Base-by-base conservation (phyloP, 2,888 invertebrate species). In the Hydropsyche betteni region DNA sequence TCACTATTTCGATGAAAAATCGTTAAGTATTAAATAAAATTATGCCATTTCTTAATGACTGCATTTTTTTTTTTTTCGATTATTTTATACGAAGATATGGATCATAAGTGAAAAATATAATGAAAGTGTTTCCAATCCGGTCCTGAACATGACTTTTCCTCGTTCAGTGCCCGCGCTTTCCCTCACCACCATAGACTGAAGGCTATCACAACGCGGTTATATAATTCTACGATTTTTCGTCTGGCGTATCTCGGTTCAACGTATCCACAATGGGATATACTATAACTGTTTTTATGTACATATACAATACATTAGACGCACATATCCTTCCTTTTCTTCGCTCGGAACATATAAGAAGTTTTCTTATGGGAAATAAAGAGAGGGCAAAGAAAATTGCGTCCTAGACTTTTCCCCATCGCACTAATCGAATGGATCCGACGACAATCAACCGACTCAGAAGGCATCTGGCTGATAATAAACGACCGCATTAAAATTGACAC, bases 191-290 rank as follows among this genome's bases (percentile, higher is more conserved):
- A 74, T 68, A 76, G 77, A 74, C 77, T 75, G 79, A 68, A 74
- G 74, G 64, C 70, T 69, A 74, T 79, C 77, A 76, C 76, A 64
- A 68, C 74, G 76, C 51, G 78, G 75, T 76, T 77, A 76, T 75
- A 74, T 76, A 79, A 79, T 77, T 75, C 53, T 75, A 70, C 61
- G 68, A 75, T 79, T 76, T 73, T 77, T 61, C 70, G 74, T 74
- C 74, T 68, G 68, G 76, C 72, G 51, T 71, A 70, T 58, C 69
- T 58, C 77, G 61, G 74, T 75, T 75, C 78, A 74, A 73, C 64
- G 78, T 68, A 53, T 51, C 69, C 38, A 53, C 36, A 7, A 34
- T 44, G 44, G 10, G 44, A 1, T 44, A 44, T 44, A 44, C 44
- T 44, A 6, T 44, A 44, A 8, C 10, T 44, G 6, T 44, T 44